Evolutionary conservation across 1,140 invertebrate genomes (phyloP), one percentile per base, ranked within the genome.

Genomic region (Anadara kagoshimensis): DNA sequence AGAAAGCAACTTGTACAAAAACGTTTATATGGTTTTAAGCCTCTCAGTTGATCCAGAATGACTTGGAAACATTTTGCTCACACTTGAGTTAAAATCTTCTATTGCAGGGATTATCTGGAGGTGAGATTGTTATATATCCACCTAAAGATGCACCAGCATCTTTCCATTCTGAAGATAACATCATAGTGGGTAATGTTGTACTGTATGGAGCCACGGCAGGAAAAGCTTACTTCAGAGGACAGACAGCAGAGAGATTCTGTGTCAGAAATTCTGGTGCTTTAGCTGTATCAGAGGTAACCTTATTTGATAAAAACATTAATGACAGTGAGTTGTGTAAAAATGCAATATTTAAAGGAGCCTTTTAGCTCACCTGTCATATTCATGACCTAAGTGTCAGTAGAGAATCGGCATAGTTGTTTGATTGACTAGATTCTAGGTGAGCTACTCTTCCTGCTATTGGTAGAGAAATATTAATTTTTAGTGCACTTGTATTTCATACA

Each of bases 181-280:
- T 99, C 2, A 97, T 99, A 78, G 97, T 97, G 45, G 98, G 98
- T 43, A 99, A 99, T 89, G 98, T 99, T 7, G 98, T 97, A 78
- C 90, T 99, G 54, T 99, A 99, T 87, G 98, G 98, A 66, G 98
- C 98, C 16, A 99, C 98, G 12, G 93, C 93, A 36, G 98, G 98
- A 20, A 94, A 93, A 78, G 97, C 97, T 8, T 99, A 95, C 88
- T 97, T 99, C 92, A 91, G 98, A 56, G 98, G 98, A 65, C 96
- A 98, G 80, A 97, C 96, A 16, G 97, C 97, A 8, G 98, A 99
- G 90, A 93, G 98, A 59, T 99, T 99, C 90, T 97, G 96, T 88
- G 98, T 99, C 18, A 92, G 98, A 73, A 99, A 99, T 90, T 98
- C 97, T 22, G 98, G 98, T 26, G 97, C 94, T 43, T 92, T 93